Evolutionary conservation across 2,113 vertebrate genomes (phyloP), one percentile per base, ranked within the genome.

Genomic region (Speoplatyrhinus poulsoni): DNA sequence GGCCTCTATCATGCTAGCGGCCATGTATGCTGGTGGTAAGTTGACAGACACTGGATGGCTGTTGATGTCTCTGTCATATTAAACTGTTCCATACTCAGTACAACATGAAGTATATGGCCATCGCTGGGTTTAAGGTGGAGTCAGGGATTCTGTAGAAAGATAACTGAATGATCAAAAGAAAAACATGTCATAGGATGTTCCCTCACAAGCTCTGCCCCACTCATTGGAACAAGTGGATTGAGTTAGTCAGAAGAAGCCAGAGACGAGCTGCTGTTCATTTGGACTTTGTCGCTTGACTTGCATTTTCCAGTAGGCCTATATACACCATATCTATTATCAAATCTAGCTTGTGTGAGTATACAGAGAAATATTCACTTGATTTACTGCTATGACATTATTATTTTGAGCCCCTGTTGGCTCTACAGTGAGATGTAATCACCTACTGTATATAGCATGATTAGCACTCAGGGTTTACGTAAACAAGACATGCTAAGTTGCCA

Each of bases 11-110:
- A 93, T 94, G 90, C 67, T 94, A 61, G 93, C 92, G 47, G 87
- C 77, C 6, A 94, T 93, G 12, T 95, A 95, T 56, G 91, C 90
- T 1, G 92, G 92, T 61, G 92, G 93, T 96, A 77, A 91, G 93
- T 91, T 73, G 9, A 72, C 65, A 56, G 7, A 19, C 49, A 15
- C 13, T 52, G 10, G 7, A 12, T 10, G 16, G 47, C 10, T 4
- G 12, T 62, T 12, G 49, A 12, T 63, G 9, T 69, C 6, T 57
- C 48, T 60, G 9, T 47, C 16, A 8, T 3, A 47, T 54, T 54
- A 1, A 3, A n/a, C 17, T 26, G 9, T 4, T 10, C 6, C 2
- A 7, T 10, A 19, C 55, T 4, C n/a, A 55, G 13, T 5, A 41
- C 36, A 41, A 41, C 36, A 41, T 41, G 7, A 5, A 41, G 6